phyloP scores from a whole-genome alignment of 2,888 invertebrate species.

The Agrilus mali region DNA sequence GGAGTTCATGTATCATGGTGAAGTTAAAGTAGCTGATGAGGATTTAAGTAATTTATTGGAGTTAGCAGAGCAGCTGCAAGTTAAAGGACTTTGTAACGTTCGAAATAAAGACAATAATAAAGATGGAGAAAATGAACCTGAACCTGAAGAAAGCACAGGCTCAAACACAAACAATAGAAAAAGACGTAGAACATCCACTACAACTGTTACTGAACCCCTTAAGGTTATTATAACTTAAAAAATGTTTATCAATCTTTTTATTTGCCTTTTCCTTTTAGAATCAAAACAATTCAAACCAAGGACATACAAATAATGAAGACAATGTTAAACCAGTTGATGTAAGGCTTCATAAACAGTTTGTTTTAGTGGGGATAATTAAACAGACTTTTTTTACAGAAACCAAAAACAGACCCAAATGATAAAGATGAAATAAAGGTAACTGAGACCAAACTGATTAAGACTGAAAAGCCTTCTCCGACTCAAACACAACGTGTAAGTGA shows the following conservation, averaged over 20 bases:
- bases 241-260: background rate
- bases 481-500: no score
- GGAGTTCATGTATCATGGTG: constrained; percentile 39
- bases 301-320: no score
- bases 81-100: constrained; percentile 36
- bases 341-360: no score
- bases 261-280: background rate
- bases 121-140: background rate
- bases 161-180: background rate
- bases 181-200: no score
- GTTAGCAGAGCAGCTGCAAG: constrained; percentile 34
- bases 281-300: background rate
- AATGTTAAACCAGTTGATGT: no score
- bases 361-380: no score
- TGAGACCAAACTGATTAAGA: no score
- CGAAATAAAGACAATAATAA: constrained; percentile 23
- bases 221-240: background rate
- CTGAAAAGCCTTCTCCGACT: no score
- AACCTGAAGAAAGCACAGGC: background rate
- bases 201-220: no score
- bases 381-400: no score
- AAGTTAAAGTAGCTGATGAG: constrained; percentile 35
- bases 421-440: no score
- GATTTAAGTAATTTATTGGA: constrained; percentile 33
- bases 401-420: no score